Percentiles rank a stretch among this genome's conserved stretches.
These are phyloP conservation scores for Sycon ciliatum DNA, from an alignment of 37 sponge, comb jelly and placozoan genomes.

Conservation along the genomic window DNA sequence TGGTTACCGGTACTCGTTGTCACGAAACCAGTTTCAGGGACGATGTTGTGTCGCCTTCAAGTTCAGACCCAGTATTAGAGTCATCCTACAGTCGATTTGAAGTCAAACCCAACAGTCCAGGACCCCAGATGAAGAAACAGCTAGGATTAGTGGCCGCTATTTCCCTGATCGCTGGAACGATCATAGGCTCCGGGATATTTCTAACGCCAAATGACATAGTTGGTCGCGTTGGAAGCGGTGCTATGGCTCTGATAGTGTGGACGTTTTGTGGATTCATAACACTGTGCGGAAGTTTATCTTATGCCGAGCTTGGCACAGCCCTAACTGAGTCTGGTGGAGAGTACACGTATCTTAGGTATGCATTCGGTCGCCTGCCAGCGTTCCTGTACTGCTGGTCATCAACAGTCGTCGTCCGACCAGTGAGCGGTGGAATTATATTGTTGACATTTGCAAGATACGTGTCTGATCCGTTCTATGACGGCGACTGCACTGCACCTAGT, in stretches of 20 bases:
- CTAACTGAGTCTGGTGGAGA: neutral
- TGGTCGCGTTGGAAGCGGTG: neutral
- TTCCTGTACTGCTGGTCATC: neutral
- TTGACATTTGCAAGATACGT: neutral
- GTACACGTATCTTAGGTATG: neutral
- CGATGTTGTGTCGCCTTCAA: too few species aligned
- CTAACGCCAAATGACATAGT: neutral
- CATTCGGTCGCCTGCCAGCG: neutral
- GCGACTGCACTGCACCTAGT: too few species aligned
- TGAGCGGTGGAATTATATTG: neutral
- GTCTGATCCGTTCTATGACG: neutral
- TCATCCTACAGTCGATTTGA: too few species aligned
- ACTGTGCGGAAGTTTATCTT: neutral
- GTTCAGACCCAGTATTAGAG: too few species aligned
- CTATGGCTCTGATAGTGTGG: neutral
- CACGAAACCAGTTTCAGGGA: too few species aligned
- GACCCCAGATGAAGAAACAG: neutral
- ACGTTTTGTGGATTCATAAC: neutral
- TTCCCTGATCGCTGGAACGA: neutral
- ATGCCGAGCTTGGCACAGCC: neutral
- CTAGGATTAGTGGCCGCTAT: neutral
- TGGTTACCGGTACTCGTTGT: too few species aligned
- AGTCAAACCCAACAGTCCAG: too few species aligned
- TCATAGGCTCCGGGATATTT: slow-evolving; percentile 9
- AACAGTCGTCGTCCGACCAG: neutral